phyloP scores from a whole-genome alignment of 2,888 invertebrate genomes.

The Steinernema carpocapsae region DNA sequence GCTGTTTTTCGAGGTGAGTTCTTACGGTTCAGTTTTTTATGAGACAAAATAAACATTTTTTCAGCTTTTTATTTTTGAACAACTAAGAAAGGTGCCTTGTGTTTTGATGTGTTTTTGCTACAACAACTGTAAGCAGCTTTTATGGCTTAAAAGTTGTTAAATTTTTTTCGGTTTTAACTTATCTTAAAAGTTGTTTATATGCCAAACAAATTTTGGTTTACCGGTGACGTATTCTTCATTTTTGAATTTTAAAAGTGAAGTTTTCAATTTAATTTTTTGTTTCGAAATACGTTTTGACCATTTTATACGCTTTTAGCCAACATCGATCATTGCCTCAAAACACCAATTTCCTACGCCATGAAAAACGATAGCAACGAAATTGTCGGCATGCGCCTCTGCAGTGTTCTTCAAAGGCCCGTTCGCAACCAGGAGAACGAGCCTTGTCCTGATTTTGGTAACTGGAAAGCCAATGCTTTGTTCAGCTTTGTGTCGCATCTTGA shows the following conservation, averaged over 20 bases:
- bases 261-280: no score
- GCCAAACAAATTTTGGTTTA: no score
- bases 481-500: constrained; percentile 41
- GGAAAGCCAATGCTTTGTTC: constrained; percentile 29
- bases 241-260: no score
- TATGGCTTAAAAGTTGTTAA: no score
- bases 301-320: neutral
- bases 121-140: no score
- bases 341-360: neutral
- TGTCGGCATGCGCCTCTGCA: constrained; percentile 42
- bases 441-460: neutral
- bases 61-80: no score
- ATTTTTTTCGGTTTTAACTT: no score
- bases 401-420: constrained; percentile 37
- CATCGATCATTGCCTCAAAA: neutral
- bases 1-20: constrained; percentile 42
- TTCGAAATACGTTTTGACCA: neutral
- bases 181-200: no score
- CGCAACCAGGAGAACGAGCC: neutral
- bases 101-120: no score
- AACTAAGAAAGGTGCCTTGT: no score
- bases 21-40: neutral
- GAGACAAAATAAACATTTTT: no score
- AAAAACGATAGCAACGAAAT: constrained; percentile 3
- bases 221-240: no score